phyloP scores from a whole-genome alignment of 2,797 vertebrate species.

The Diplodus sargus region DNA sequence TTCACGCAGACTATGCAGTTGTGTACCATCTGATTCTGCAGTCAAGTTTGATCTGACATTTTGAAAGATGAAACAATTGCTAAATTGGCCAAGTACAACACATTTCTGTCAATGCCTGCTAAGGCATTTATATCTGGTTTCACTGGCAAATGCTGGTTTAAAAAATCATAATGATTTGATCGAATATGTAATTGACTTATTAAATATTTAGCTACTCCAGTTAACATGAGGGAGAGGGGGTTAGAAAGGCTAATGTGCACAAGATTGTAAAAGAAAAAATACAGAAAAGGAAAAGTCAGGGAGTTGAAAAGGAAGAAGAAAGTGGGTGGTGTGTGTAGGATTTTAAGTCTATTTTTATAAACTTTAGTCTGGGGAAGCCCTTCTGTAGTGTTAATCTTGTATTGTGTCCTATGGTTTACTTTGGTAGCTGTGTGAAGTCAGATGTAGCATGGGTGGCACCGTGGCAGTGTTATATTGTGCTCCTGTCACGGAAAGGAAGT shows the following conservation, averaged over 20 bases:
- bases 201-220: constrained; percentile 35
- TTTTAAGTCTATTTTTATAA: constrained; percentile 27
- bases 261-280: not conserved
- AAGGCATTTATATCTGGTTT: not conserved
- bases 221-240: not conserved
- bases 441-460: not conserved
- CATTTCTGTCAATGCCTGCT: not conserved
- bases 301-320: not conserved
- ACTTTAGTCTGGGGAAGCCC: constrained; percentile 33
- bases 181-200: constrained; percentile 34
- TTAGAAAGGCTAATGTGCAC: constrained; percentile 24
- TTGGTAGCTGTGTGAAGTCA: not conserved
- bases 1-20: not conserved
- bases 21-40: not conserved
- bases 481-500: not conserved
- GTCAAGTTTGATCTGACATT: not conserved
- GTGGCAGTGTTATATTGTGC: not conserved
- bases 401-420: constrained; percentile 9
- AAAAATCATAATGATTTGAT: constrained; percentile 1
- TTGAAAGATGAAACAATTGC: not conserved
- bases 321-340: constrained; percentile 30
- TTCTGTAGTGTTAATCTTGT: not conserved
- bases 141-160: not conserved
- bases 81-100: not conserved
- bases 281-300: not conserved